Conservation (phyloP, 2,888 invertebrate species). For the Mythimna loreyi region DNA sequence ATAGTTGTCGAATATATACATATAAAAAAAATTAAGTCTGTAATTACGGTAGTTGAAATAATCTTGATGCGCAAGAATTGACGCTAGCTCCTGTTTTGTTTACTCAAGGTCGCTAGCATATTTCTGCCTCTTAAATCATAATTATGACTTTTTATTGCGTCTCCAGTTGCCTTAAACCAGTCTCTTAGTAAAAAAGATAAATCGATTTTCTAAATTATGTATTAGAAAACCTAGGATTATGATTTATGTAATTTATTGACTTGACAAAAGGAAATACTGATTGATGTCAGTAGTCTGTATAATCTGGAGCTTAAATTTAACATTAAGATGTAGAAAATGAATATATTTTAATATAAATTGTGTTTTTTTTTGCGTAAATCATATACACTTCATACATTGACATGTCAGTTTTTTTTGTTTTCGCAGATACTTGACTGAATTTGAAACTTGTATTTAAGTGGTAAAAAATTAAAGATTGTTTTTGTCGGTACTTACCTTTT, state of each 20-base stretch:
- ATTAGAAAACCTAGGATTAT: background rate
- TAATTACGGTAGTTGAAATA: no score
- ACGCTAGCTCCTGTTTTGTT: no score
- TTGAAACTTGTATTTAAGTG: slow-evolving; percentile 27
- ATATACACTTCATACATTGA: slow-evolving; percentile 6
- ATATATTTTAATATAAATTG: slow-evolving; percentile 6
- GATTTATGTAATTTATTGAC: slow-evolving; percentile 9
- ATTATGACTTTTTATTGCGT: background rate
- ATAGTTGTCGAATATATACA: no score
- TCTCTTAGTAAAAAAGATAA: background rate
- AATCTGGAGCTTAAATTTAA: slow-evolving; percentile 11
- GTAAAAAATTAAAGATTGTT: slow-evolving; percentile 25
- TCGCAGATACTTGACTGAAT: background rate
- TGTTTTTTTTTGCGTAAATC: slow-evolving; percentile 14
- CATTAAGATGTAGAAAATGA: background rate
- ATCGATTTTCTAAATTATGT: background rate
- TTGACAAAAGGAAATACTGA: slow-evolving; percentile 8
- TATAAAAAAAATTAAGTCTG: no score
- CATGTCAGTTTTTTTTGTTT: slow-evolving; percentile 23
- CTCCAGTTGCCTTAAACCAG: background rate
- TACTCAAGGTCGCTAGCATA: no score
- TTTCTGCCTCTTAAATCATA: background rate
- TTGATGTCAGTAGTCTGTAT: background rate
- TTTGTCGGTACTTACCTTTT: background rate
- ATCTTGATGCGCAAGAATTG: no score